Conservation (phyloP, 1,140 invertebrate genomes). For the Eumaeus atala region DNA sequence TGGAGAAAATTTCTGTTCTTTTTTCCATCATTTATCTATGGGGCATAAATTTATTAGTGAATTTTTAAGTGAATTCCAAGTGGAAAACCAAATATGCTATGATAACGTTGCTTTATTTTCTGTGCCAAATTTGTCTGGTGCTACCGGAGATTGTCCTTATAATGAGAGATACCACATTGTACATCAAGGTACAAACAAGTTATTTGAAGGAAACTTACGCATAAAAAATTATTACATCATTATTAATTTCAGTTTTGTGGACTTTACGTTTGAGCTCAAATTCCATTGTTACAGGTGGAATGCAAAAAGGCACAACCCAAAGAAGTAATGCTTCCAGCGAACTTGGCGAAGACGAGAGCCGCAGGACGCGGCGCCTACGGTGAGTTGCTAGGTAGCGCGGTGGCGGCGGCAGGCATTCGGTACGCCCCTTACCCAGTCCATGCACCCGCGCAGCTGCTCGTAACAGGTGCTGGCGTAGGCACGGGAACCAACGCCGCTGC, state of each 20-base stretch:
- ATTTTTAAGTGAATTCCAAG: too few species aligned
- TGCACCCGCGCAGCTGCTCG: slow-evolving; percentile 77
- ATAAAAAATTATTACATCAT: too few species aligned
- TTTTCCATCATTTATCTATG: too few species aligned
- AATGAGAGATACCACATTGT: too few species aligned
- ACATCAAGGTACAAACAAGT: too few species aligned
- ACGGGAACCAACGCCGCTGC: slow-evolving; percentile 52
- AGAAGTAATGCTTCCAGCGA: slow-evolving; percentile 98
- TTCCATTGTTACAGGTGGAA: slow-evolving; percentile 87
- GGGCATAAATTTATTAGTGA: too few species aligned
- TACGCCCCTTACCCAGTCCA: slow-evolving; percentile 77
- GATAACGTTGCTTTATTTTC: too few species aligned
- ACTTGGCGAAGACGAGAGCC: slow-evolving; percentile 93
- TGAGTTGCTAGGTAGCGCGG: slow-evolving; percentile 93
- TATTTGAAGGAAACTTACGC: too few species aligned
- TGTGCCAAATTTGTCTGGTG: too few species aligned
- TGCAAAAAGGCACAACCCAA: slow-evolving; percentile 99
- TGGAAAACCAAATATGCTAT: too few species aligned
- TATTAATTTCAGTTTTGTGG: not conserved
- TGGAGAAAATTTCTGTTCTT: too few species aligned
- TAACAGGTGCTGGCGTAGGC: slow-evolving; percentile 65
- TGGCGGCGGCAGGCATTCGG: slow-evolving; percentile 75
- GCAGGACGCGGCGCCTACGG: slow-evolving; percentile 94
- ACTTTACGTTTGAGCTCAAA: not conserved
- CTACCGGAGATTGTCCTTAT: too few species aligned